These are phyloP conservation scores for Phasia obesa DNA, from an alignment of 2,888 invertebrate genomes.

Conservation along the genomic window DNA sequence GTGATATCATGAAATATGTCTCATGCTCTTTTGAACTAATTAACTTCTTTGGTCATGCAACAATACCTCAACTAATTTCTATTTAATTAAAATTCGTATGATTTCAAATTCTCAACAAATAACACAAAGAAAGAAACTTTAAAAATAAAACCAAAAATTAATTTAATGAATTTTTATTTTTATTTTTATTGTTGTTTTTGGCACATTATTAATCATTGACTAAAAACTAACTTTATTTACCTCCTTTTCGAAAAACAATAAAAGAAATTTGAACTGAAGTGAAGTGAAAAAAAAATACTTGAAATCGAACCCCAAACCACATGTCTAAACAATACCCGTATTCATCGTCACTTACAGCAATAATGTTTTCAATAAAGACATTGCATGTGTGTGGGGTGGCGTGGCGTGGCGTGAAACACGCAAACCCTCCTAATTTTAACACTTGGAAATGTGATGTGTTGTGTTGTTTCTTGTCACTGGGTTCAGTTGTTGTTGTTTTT, in stretches of 20 bases:
- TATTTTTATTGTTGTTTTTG: not conserved
- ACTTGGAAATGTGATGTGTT: constrained; percentile 30
- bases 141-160: no score
- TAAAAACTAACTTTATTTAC: not conserved
- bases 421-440: constrained; percentile 72
- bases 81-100: not conserved
- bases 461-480: constrained; percentile 9
- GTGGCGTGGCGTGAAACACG: constrained; percentile 77
- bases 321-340: constrained; percentile 25
- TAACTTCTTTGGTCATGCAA: not conserved
- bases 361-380: constrained; percentile 4
- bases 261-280: constrained; percentile 65
- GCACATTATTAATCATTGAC: not conserved
- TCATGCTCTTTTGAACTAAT: not conserved
- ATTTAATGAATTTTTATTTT: not conserved
- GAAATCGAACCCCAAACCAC: constrained; percentile 33
- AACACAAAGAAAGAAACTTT: no score
- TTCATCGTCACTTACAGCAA: constrained; percentile 9
- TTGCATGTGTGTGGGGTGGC: constrained; percentile 21
- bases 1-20: no score
- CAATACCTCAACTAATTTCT: not conserved
- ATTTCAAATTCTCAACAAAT: no score
- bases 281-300: constrained; percentile 69
- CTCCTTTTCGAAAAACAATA: not conserved
- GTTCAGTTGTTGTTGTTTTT: not conserved